Conservation (phyloP, 92 coral and sea anemone species). For the Bergia sp. region DNA sequence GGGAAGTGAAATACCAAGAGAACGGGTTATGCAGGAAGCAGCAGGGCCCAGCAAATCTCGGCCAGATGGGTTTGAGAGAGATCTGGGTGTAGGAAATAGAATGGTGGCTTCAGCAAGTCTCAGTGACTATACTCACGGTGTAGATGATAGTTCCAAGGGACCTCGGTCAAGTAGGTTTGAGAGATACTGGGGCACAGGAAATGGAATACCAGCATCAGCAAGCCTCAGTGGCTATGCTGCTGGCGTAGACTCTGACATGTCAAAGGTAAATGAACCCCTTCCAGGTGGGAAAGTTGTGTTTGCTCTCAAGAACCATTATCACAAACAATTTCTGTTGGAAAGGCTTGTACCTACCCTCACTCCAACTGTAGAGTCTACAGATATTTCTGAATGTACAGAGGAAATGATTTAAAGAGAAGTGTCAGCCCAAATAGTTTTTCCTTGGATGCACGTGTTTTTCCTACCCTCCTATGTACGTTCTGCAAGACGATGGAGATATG, state of each 20-base stretch:
- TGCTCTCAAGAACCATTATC: not conserved
- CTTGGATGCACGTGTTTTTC: no score
- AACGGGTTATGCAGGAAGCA: not conserved
- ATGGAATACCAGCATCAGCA: not conserved
- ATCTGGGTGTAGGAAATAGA: not conserved
- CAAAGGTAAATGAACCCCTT: conserved; percentile 22
- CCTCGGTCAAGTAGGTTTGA: conserved; percentile 11
- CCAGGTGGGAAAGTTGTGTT: not conserved
- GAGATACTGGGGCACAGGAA: conserved; percentile 28
- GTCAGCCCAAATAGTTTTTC: no score
- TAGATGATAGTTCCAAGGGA: not conserved
- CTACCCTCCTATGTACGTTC: no score
- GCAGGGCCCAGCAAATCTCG: not conserved
- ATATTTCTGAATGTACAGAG: no score
- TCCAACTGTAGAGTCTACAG: not conserved
- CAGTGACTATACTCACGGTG: not conserved
- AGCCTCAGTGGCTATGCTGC: conserved; percentile 39
- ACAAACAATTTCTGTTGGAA: not conserved
- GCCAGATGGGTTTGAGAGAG: not conserved
- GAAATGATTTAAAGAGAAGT: no score
- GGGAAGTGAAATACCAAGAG: not conserved
- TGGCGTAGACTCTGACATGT: conserved; percentile 27
- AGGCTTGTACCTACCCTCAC: not conserved
- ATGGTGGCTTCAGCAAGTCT: not conserved
- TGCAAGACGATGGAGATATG: no score